These are phyloP conservation scores for Diadromus collaris DNA, from an alignment of 2,888 invertebrate species.

Conservation along the genomic window DNA sequence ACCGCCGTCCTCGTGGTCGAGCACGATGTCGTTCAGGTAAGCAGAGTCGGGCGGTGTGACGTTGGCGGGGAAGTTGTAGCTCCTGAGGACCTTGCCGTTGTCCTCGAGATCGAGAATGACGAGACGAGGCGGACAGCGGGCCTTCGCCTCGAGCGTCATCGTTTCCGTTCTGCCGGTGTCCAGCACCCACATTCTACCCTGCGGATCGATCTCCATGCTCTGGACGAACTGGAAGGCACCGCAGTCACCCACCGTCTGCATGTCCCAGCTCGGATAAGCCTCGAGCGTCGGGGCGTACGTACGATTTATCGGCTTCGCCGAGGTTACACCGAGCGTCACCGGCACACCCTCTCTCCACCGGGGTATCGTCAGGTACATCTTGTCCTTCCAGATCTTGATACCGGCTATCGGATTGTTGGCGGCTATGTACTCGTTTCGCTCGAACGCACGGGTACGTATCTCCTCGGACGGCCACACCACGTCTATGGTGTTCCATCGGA, in stretches of 20 bases:
- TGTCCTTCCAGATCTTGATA: constrained; percentile 85
- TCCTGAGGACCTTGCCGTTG: constrained; percentile 80
- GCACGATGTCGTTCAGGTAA: constrained; percentile 87
- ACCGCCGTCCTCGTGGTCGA: constrained; percentile 86
- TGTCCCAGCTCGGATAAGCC: constrained; percentile 88
- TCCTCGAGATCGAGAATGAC: constrained; percentile 85
- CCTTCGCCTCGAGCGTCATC: constrained; percentile 78
- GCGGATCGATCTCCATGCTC: constrained; percentile 87
- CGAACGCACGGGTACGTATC: constrained; percentile 81
- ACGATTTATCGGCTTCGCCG: constrained; percentile 79
- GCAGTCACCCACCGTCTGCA: constrained; percentile 86
- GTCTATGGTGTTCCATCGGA: constrained; percentile 88
- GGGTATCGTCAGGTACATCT: constrained; percentile 86
- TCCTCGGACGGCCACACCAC: constrained; percentile 85
- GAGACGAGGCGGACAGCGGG: constrained; percentile 86
- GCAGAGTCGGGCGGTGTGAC: constrained; percentile 83
- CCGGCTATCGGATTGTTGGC: constrained; percentile 87
- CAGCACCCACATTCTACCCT: constrained; percentile 83
- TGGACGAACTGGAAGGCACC: constrained; percentile 88
- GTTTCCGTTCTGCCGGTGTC: constrained; percentile 85
- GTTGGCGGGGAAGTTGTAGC: constrained; percentile 84
- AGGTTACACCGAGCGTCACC: constrained; percentile 85
- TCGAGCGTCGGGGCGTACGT: constrained; percentile 83
- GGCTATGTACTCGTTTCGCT: constrained; percentile 84
- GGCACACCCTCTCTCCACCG: constrained; percentile 87